Evolutionary conservation across 30 jellyfish, hydroid and myxozoan genomes (phyloP), one percentile per base, ranked within the genome.

Genomic region (Chrysaora quinquecirrha): DNA sequence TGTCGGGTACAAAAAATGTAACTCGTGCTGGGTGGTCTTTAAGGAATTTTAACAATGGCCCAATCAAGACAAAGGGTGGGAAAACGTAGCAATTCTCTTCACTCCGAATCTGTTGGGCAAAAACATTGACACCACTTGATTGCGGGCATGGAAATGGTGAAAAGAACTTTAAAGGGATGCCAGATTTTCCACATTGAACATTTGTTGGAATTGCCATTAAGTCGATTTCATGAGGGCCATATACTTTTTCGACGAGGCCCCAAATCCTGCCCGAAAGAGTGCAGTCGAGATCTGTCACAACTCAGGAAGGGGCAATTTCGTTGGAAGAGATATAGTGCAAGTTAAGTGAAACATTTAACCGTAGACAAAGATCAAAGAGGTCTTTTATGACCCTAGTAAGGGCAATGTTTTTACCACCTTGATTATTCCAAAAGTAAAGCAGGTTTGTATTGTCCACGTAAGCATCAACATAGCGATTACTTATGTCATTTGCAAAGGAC

Each of bases 1-100:
- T 30, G 33, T 61, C 73, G 34, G 73, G 73, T 6, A 30, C 73
- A 61, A 61, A 2, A 20, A 61, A 11, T 27, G 73, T 61, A 27
- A 61, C 73, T 19, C 58, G 58, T 16, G 58, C 58, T 43, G 58
- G 58, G 58, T 43, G 9, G 9, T 9, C 58, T 43, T 9, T 43
- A 16, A 43, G 58, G 16, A 43, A 43, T 43, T 16, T 9, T 43
- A 43, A 6, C 16, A 43, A 43, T 16, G 58, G 58, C 12, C 58
- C 58, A 43, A 43, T 43, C 16, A 43, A 43, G 58, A 43, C 58
- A 16, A n/a, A n/a, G n/a, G n/a, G n/a, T n/a, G n/a, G n/a, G n/a
- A n/a, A n/a, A n/a, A n/a, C n/a, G n/a, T n/a, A 43, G 58, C 58
- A 43, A 16, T 43, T 43, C 16, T 43, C 58, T 9, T 43, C 58